Evolutionary conservation across 37 sponge, comb jelly and placozoan species (phyloP).

Genomic region (Diacarnus erythraeanus): DNA sequence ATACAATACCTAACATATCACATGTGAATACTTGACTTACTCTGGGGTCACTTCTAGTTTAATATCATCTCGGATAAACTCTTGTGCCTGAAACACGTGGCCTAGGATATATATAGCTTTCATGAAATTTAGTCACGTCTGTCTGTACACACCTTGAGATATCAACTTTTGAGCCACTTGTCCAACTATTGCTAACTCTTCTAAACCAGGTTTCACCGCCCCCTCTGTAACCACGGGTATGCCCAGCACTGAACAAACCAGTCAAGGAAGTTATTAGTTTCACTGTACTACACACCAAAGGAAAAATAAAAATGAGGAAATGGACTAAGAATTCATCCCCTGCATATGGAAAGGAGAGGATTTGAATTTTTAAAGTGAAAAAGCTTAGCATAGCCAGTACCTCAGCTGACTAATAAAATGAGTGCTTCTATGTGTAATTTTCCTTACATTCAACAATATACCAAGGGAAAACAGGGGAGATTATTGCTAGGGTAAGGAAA

Average conservation of each 20-base stretch:
- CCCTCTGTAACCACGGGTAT: neutral
- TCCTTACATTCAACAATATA: too few relatives aligned
- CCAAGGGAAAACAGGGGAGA: too few relatives aligned
- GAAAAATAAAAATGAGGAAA: too few relatives aligned
- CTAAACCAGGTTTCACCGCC: neutral
- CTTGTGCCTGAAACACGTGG: constrained; percentile 35
- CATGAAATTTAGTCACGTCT: too few relatives aligned
- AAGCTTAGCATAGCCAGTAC: too few relatives aligned
- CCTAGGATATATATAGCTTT: too few relatives aligned
- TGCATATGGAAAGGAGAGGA: neutral
- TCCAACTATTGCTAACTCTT: constrained; percentile 9
- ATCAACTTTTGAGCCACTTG: constrained; percentile 42
- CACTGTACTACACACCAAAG: too few relatives aligned
- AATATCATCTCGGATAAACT: constrained; percentile 8
- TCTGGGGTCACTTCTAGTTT: neutral
- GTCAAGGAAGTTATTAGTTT: neutral
- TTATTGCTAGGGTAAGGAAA: too few relatives aligned
- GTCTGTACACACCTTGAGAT: constrained; percentile 20
- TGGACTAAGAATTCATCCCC: neutral
- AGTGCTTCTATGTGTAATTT: too few relatives aligned
- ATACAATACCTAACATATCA: neutral
- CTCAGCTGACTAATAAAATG: too few relatives aligned
- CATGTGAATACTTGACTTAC: neutral
- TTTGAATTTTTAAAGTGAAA: neutral
- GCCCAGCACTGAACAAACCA: neutral